Conservation (phyloP, 2,113 vertebrate genomes). For the Lamprologus sp. region DNA sequence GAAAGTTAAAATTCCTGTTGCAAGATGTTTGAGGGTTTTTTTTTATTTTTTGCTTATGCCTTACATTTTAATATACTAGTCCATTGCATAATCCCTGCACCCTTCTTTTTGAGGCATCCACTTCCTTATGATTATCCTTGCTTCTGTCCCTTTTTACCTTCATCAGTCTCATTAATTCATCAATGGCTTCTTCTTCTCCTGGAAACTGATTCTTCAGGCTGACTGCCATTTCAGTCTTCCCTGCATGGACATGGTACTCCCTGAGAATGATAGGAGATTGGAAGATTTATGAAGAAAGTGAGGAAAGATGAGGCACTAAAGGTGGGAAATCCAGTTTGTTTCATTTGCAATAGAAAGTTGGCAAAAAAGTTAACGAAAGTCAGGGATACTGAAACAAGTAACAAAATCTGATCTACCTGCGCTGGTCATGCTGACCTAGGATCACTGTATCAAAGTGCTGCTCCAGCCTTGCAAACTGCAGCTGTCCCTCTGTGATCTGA, state of each 20-base stretch:
- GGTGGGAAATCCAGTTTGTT: background rate
- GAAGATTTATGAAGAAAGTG: background rate
- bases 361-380: background rate
- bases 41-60: background rate
- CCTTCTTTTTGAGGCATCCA: background rate
- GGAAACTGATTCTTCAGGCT: slow-evolving; percentile 76
- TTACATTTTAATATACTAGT: background rate
- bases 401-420: background rate
- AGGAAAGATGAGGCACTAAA: background rate
- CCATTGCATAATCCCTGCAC: background rate
- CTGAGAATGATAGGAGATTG: background rate
- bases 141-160: slow-evolving; percentile 59
- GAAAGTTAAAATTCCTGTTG: background rate
- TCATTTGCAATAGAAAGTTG: background rate
- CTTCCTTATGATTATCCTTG: background rate
- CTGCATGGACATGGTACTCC: slow-evolving; percentile 63
- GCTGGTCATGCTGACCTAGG: slow-evolving; percentile 42
- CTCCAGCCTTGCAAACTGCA: slow-evolving; percentile 72
- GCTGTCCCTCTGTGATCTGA: slow-evolving; percentile 78
- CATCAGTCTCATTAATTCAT: slow-evolving; percentile 73
- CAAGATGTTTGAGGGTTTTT: background rate
- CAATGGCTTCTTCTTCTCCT: slow-evolving; percentile 65
- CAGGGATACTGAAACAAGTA: background rate
- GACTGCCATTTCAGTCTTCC: slow-evolving; percentile 68
- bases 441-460: slow-evolving; percentile 75